A percentile compares a stretch with the other conserved stretches of the same genome.
Conservation (phyloP, 2,113 vertebrate genomes). For the Cebidichthys violaceus region DNA sequence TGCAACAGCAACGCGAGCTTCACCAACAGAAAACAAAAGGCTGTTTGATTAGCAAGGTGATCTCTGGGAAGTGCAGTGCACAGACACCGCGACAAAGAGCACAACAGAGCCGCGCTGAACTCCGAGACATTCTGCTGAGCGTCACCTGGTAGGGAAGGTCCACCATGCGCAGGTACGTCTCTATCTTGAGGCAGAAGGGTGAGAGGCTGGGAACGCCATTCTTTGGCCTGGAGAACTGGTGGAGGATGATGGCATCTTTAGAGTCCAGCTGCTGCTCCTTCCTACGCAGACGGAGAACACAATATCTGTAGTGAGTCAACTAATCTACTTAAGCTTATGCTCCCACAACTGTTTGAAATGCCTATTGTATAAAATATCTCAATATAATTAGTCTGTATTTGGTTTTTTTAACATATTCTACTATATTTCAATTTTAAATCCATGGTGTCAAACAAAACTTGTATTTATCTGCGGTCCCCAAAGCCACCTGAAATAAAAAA, state of each 20-base stretch:
- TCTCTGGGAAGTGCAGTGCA: background rate
- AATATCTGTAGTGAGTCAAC: background rate
- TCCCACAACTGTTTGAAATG: background rate
- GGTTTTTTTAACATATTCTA: background rate
- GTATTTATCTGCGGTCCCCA: background rate
- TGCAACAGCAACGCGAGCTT: no score
- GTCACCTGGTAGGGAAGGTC: conserved; percentile 97
- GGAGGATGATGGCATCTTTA: conserved; percentile 97
- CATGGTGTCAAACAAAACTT: background rate
- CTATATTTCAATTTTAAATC: background rate
- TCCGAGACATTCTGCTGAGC: background rate
- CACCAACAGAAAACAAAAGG: no score
- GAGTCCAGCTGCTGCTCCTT: conserved; percentile 98
- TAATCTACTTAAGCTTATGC: background rate
- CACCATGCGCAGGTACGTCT: conserved; percentile 97
- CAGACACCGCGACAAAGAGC: background rate
- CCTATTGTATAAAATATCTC: background rate
- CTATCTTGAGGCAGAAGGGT: conserved; percentile 97
- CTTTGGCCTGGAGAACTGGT: conserved; percentile 97
- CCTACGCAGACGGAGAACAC: conserved; percentile 75
- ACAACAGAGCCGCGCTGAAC: background rate
- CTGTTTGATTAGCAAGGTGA: background rate
- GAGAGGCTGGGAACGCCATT: conserved; percentile 95
- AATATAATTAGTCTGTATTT: background rate
- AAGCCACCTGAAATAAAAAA: background rate